Evolutionary conservation across 2,888 invertebrate species (phyloP).

Genomic region (Eupithecia vulgata): DNA sequence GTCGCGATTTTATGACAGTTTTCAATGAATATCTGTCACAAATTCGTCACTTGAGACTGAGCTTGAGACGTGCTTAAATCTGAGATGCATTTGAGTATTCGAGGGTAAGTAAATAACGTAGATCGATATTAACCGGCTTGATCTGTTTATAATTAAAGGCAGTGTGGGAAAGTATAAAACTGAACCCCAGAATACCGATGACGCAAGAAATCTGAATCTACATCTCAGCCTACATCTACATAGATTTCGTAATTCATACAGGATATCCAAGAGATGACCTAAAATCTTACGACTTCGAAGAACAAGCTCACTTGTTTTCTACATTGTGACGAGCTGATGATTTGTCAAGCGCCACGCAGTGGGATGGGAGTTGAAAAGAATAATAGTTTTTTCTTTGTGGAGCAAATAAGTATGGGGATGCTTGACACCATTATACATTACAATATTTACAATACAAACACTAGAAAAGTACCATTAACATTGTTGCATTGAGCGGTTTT

Average conservation of each 20-base stretch:
- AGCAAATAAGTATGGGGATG: constrained; percentile 32
- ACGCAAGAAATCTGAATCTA: background rate
- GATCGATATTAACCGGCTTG: no score
- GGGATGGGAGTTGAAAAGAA: constrained; percentile 24
- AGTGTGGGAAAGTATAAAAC: background rate
- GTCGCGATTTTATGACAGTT: no score
- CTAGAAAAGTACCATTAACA: constrained; percentile 23
- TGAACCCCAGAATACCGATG: background rate
- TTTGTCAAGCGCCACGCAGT: constrained; percentile 33
- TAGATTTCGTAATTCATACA: background rate
- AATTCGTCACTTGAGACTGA: no score
- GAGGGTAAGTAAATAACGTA: no score
- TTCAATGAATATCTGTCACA: no score
- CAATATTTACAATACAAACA: no score
- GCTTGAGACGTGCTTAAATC: no score
- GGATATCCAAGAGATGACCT: background rate
- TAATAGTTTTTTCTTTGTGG: constrained; percentile 29
- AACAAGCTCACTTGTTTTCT: background rate
- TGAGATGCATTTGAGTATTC: no score
- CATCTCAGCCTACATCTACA: background rate
- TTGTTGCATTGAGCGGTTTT: constrained; percentile 15
- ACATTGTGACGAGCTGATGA: constrained; percentile 23
- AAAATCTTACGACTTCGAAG: background rate
- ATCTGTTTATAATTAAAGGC: background rate
- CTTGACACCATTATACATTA: constrained; percentile 21